Base-by-base conservation (phyloP, 2,113 vertebrate genomes). In the Burhinus bistriatus region DNA sequence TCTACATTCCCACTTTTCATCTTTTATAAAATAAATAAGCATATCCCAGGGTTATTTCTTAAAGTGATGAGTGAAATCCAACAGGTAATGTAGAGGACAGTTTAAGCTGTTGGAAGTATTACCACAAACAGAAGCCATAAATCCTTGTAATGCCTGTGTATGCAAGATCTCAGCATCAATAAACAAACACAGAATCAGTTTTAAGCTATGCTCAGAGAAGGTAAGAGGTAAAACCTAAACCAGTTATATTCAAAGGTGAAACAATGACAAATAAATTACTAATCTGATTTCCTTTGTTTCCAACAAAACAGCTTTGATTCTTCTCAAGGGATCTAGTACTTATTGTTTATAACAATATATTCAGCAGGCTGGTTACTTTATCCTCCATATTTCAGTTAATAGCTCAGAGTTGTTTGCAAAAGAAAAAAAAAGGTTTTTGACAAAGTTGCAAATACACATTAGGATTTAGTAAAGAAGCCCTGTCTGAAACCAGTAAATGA, bases 21-120 rank as follows among this genome's bases (percentile, higher is more conserved):
- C 44, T 89, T 83, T 51, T 58, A 25, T 51, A 80, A 94, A 95
- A 84, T 40, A 95, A 87, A 82, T 75, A 90, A 68, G 34, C 21
- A 62, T 68, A 90, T 57, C 20, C 20, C 42, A 87, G 57, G 18
- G 26, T 58, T 94, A 79, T 61, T 73, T 77, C 42, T 83, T 90
- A 65, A 92, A 95, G 15, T 26, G 15, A n/a, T 62, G 30, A 73
- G 40, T 85, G 58, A 96, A 95, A 90, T 95, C 93, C 26, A 93
- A 68, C 27, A 79, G 42, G 29, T 42, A 90, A 79, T 16, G n/a
- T 32, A 77, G 29, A 42, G 17, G 25, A 82, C 6, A 77, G 14
- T 95, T 89, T 85, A 89, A 62, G 20, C 13, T 66, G 18, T 57
- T 11, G 54, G 64, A 96, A 93, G 58, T 59, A 83, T 49, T 85